Evolutionary conservation across 2,113 vertebrate species (phyloP).

Genomic region (Erinaceus europaeus): DNA sequence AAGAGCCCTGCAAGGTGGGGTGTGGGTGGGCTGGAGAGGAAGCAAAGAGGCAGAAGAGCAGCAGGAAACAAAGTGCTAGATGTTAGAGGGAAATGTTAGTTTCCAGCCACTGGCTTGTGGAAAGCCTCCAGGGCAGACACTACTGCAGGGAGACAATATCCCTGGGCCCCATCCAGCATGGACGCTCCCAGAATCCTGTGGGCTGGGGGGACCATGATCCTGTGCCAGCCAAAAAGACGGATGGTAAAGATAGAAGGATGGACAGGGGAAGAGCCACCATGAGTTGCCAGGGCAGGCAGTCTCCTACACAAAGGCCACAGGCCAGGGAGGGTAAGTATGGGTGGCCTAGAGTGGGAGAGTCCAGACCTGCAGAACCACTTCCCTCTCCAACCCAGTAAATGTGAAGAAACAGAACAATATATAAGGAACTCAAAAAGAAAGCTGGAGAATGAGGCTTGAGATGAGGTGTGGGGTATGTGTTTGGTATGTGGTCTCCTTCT

Average conservation of each 20-base stretch:
- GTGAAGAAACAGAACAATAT: not conserved
- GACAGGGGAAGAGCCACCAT: not conserved
- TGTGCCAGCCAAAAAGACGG: not conserved
- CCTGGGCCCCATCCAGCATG: too few relatives aligned
- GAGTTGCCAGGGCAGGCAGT: not conserved
- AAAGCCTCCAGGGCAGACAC: not conserved
- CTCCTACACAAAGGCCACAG: not conserved
- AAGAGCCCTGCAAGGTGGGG: too few relatives aligned
- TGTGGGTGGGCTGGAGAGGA: not conserved
- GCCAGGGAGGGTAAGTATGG: not conserved
- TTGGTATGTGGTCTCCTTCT: too few relatives aligned
- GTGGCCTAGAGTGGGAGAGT: not conserved
- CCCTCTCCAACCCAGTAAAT: not conserved
- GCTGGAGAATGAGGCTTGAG: fast-evolving
- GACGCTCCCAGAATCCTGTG: not conserved
- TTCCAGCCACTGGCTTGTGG: too few relatives aligned
- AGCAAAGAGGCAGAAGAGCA: not conserved
- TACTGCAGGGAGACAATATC: not conserved
- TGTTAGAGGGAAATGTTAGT: too few relatives aligned
- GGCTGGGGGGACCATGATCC: not conserved
- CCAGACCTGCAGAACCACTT: not conserved
- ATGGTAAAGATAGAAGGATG: not conserved
- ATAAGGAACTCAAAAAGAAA: not conserved
- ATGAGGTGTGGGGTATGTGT: fast-evolving
- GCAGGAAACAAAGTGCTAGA: not conserved